Conservation (phyloP, 2,113 vertebrate genomes). For the Chloebia gouldiae region DNA sequence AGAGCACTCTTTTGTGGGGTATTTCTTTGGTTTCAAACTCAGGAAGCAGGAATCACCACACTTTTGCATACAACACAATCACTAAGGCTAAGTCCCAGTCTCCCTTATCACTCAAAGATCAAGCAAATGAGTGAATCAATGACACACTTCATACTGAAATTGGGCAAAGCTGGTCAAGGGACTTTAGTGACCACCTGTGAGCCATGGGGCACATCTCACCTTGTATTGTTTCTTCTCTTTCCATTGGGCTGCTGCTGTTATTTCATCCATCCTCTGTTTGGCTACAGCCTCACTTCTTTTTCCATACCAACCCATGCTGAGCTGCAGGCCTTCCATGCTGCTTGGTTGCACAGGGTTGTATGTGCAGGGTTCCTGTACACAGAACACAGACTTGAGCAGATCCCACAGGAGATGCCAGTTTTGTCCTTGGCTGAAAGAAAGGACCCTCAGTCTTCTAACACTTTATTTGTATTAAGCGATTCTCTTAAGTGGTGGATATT, state of each 20-base stretch:
- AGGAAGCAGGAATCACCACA: not conserved
- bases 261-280: slow-evolving; percentile 14
- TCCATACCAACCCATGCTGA: not conserved
- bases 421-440: not conserved
- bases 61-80: not conserved
- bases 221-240: slow-evolving; percentile 18
- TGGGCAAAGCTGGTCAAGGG: not conserved
- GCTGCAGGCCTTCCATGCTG: not conserved
- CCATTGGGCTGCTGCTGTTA: slow-evolving; percentile 19
- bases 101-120: not conserved
- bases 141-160: not conserved
- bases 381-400: not conserved
- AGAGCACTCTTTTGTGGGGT: not conserved
- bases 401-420: not conserved
- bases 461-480: not conserved
- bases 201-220: not conserved
- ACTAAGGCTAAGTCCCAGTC: not conserved
- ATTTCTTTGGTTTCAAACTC: not conserved
- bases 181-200: not conserved
- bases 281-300: slow-evolving; percentile 37
- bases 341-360: not conserved
- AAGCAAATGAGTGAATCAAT: not conserved
- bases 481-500: not conserved
- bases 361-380: not conserved
- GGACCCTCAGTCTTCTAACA: not conserved